These are phyloP conservation scores for Tillus elongatus DNA, from an alignment of 2,888 invertebrate species.

Conservation along the genomic window DNA sequence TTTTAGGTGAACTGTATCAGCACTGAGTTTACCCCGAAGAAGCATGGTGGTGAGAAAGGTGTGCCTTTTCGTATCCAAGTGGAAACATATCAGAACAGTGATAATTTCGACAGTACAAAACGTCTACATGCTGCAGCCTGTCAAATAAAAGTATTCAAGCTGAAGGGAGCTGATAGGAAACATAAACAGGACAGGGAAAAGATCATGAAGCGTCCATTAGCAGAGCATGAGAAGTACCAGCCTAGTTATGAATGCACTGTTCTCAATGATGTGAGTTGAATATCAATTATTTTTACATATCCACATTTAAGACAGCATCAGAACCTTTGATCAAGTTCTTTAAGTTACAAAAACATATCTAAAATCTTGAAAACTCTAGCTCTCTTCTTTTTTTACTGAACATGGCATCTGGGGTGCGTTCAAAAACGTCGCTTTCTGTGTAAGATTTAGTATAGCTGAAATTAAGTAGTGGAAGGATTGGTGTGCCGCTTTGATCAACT, in stretches of 20 bases:
- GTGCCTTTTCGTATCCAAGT: constrained; percentile 94
- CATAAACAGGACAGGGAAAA: constrained; percentile 96
- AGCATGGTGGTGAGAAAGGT: constrained; percentile 96
- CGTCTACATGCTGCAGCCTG: constrained; percentile 91
- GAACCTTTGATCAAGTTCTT: too few relatives aligned
- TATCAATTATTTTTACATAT: too few relatives aligned
- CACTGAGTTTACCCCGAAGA: constrained; percentile 95
- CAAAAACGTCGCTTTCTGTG: too few relatives aligned
- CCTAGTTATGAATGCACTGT: constrained; percentile 94
- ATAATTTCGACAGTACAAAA: constrained; percentile 42
- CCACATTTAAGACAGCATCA: too few relatives aligned
- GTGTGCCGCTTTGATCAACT: too few relatives aligned
- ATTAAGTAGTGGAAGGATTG: too few relatives aligned
- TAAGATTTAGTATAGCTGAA: too few relatives aligned
- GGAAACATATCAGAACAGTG: constrained; percentile 68
- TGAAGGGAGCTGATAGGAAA: constrained; percentile 94
- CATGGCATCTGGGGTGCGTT: too few relatives aligned
- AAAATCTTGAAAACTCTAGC: too few relatives aligned
- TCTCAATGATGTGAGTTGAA: constrained; percentile 67
- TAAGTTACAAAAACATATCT: too few relatives aligned
- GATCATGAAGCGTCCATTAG: constrained; percentile 72
- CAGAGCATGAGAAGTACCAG: constrained; percentile 87
- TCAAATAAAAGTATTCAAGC: constrained; percentile 88
- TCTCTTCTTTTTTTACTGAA: too few relatives aligned
- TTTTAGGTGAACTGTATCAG: constrained; percentile 87